A percentile compares a stretch with the other conserved stretches of the same genome.
phyloP scores from a whole-genome alignment of 2,888 invertebrate species.

The Dicycla oo region DNA sequence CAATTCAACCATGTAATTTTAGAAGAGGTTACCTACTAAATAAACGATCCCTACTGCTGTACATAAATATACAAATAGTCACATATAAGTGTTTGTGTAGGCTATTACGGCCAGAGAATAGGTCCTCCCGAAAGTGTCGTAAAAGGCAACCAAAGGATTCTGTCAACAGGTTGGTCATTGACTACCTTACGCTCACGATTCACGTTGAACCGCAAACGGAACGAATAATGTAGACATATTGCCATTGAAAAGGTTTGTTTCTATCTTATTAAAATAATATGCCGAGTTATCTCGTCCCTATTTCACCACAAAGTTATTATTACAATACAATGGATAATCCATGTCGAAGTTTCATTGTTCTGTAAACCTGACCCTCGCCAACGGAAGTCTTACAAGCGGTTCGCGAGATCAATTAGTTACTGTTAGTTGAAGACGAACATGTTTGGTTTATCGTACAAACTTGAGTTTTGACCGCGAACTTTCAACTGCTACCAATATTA shows the following conservation, averaged over 20 bases:
- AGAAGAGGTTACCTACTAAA: neutral
- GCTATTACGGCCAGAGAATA: constrained; percentile 7
- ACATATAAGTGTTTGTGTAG: constrained; percentile 14
- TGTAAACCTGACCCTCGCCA: neutral
- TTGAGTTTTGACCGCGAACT: constrained; percentile 22
- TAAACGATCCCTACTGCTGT: neutral
- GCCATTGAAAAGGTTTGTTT: neutral
- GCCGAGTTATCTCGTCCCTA: neutral
- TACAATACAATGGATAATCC: constrained; percentile 18
- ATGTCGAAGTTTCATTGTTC: constrained; percentile 30
- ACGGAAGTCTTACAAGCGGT: constrained; percentile 9
- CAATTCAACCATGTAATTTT: neutral
- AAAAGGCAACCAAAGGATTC: constrained; percentile 27
- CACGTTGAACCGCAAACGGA: neutral
- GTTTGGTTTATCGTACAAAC: constrained; percentile 13
- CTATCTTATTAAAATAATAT: constrained; percentile 19
- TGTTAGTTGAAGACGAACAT: constrained; percentile 14
- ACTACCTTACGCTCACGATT: constrained; percentile 6
- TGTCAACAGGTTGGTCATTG: constrained; percentile 40
- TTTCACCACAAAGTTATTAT: constrained; percentile 10
- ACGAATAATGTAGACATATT: constrained; percentile 5
- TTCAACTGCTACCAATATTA: constrained; percentile 16
- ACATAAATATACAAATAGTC: constrained; percentile 7
- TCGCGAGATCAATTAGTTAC: constrained; percentile 28
- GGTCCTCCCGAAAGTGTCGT: neutral